Percentiles rank a stretch among this genome's conserved stretches.
Conservation (phyloP, 2,113 vertebrate genomes). For the Ceyx cyanopectus region DNA sequence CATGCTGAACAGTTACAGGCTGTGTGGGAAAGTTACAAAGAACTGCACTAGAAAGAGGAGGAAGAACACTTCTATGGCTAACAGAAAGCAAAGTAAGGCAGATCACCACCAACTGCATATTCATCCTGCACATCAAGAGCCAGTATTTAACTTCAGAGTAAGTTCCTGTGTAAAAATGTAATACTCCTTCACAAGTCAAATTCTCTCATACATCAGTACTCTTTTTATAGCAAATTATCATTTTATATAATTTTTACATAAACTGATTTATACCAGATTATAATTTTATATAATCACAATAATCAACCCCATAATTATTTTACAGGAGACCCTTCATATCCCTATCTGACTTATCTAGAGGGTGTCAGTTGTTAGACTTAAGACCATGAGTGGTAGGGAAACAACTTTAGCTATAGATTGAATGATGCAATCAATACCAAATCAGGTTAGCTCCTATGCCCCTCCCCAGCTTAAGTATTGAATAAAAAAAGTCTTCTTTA, state of each 20-base stretch:
- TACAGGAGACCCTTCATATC: neutral
- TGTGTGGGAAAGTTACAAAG: neutral
- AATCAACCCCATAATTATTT: neutral
- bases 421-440: neutral
- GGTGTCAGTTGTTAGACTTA: neutral
- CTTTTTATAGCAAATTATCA: neutral
- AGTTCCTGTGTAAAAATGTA: neutral
- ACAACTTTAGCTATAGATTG: neutral
- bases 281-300: neutral
- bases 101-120: rapidly evolving
- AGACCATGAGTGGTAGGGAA: neutral
- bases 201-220: neutral
- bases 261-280: neutral
- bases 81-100: neutral
- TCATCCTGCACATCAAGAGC: neutral
- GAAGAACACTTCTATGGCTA: neutral
- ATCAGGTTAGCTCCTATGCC: neutral
- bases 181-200: neutral
- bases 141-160: neutral
- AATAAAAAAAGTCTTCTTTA: neutral
- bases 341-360: neutral
- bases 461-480: neutral
- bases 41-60: neutral
- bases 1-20: neutral
- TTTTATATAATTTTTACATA: neutral